Conservation (phyloP, 2,888 invertebrate genomes). For the Melieria crassipennis region DNA sequence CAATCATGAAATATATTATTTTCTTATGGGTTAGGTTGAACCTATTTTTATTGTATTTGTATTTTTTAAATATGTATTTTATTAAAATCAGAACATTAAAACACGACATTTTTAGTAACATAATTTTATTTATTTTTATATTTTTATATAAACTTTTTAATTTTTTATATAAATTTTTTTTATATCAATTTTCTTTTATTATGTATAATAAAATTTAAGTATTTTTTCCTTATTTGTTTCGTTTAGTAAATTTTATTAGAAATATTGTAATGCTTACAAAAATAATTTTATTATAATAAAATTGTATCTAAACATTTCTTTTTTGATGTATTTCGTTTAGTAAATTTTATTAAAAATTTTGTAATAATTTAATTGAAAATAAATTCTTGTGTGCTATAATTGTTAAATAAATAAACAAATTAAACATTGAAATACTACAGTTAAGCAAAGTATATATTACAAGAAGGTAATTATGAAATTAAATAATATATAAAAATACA, state of each 20-base stretch:
- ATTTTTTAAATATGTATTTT: too few species aligned
- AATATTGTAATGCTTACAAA: not conserved
- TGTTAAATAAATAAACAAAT: conserved; percentile 47
- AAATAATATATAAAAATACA: conserved; percentile 48
- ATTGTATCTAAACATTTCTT: not conserved
- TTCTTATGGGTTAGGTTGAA: too few species aligned
- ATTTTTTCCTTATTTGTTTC: not conserved
- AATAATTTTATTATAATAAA: not conserved
- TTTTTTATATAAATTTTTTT: too few species aligned
- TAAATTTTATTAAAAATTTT: not conserved
- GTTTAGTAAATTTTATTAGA: not conserved
- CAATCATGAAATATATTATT: too few species aligned
- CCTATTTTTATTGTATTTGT: too few species aligned
- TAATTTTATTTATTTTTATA: too few species aligned
- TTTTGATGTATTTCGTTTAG: not conserved
- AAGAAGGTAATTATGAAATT: conserved; percentile 39
- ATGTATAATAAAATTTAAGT: not conserved
- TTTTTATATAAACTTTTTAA: too few species aligned
- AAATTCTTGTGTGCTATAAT: conserved; percentile 56
- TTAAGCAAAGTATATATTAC: conserved; percentile 47
- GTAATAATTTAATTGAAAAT: conserved; percentile 23
- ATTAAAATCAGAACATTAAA: too few species aligned
- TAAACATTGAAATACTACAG: conserved; percentile 37
- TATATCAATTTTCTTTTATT: too few species aligned
- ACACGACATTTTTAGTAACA: too few species aligned